Evolutionary conservation across 2,888 invertebrate species (phyloP).

Genomic region (Chorisops tibialis): DNA sequence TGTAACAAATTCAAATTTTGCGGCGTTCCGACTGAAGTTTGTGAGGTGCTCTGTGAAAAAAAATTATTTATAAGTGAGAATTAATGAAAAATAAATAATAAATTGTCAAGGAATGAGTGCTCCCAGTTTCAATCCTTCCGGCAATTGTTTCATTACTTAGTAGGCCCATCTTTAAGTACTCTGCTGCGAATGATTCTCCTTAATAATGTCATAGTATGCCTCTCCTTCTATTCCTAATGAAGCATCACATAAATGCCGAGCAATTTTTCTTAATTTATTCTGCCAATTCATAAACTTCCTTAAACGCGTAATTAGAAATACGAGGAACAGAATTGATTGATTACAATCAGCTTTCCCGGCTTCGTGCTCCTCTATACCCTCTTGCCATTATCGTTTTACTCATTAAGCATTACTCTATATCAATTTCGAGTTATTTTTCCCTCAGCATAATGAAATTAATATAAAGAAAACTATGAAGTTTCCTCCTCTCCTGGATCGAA

Average conservation of each 20-base stretch:
- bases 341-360: not conserved
- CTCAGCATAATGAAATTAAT: slow-evolving; percentile 19
- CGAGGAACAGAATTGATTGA: slow-evolving; percentile 22
- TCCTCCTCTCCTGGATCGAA: not conserved
- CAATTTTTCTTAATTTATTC: slow-evolving; percentile 13
- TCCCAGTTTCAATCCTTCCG: too few relatives aligned
- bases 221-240: too few relatives aligned
- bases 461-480: slow-evolving; percentile 5
- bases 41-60: not conserved
- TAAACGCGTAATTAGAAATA: slow-evolving; percentile 2
- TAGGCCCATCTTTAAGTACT: too few relatives aligned
- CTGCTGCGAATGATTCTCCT: too few relatives aligned
- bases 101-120: too few relatives aligned
- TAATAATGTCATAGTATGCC: too few relatives aligned
- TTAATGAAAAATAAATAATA: too few relatives aligned
- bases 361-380: too few relatives aligned
- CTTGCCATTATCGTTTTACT: slow-evolving; percentile 10
- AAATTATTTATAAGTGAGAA: too few relatives aligned
- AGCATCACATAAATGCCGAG: slow-evolving; percentile 6
- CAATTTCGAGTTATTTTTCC: slow-evolving; percentile 12
- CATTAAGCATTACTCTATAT: slow-evolving; percentile 20
- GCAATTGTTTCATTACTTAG: too few relatives aligned
- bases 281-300: slow-evolving; percentile 1
- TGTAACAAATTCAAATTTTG: slow-evolving; percentile 26
- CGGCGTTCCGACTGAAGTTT: not conserved